These are phyloP conservation scores for Falco peregrinus DNA, from an alignment of 2,797 vertebrate genomes.

Conservation along the genomic window DNA sequence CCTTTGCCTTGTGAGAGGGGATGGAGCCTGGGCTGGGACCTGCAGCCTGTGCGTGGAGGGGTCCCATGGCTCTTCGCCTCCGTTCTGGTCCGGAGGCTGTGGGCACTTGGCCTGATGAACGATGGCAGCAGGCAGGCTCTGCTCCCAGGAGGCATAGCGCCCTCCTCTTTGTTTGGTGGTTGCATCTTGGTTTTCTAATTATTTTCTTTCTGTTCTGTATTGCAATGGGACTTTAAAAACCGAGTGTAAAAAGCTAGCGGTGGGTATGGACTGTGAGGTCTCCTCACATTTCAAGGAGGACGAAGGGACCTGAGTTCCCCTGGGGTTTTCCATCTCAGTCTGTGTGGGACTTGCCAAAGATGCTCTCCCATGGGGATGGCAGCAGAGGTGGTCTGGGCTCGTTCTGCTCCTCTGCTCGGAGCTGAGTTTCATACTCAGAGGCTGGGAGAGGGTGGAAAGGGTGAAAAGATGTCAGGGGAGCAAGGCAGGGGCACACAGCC, in stretches of 20 bases:
- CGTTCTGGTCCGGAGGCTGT: fast-evolving
- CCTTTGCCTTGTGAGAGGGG: not conserved
- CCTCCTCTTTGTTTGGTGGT: not conserved
- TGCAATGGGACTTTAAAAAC: constrained; percentile 75
- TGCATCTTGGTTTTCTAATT: not conserved
- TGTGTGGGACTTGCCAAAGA: not conserved
- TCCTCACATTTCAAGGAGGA: not conserved
- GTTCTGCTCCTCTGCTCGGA: not conserved
- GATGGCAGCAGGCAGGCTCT: not conserved
- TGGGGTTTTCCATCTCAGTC: not conserved
- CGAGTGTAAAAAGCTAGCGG: constrained; percentile 86
- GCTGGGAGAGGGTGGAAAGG: not conserved
- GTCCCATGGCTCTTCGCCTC: not conserved
- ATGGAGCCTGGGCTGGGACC: not conserved
- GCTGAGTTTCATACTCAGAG: not conserved
- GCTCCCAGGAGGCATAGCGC: fast-evolving
- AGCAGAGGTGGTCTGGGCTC: not conserved
- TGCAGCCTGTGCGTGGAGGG: fast-evolving
- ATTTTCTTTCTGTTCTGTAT: constrained; percentile 48
- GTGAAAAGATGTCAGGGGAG: not conserved
- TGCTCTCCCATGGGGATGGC: not conserved
- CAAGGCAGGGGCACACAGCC: fast-evolving
- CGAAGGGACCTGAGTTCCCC: not conserved
- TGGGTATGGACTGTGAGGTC: constrained; percentile 71
- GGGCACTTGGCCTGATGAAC: fast-evolving